Base-by-base conservation (phyloP, 37 sponge, comb jelly and placozoan species). In the Geodia barretti region DNA sequence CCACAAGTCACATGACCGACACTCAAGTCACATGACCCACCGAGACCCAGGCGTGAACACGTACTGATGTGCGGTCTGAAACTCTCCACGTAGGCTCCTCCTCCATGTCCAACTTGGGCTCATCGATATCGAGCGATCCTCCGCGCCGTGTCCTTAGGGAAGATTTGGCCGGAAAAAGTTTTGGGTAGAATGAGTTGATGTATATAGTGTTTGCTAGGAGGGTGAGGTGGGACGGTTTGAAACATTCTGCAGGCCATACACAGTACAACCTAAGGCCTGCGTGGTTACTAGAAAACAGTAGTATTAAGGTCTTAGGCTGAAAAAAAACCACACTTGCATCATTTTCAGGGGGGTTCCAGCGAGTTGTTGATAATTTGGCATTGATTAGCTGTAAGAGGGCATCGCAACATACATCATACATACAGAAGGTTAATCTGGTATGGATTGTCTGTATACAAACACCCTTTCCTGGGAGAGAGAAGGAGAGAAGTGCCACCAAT, bases 31-130 rank as follows among this genome's bases (percentile, higher is more conserved):
- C 60, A 7, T 88, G 60, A 30, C 11, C 4, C 73, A 91, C 96
- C 19, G 88, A 77, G 35, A 84, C 77, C 99, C 99, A 98, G 3
- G 90, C 86, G 81, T 94, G 88, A 26, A 94, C 91, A 98, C 97
- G 42, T 91, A 90, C 99, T 98, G 47, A 98, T 81, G 66, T 92
- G 91, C n/a, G 94, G 94, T 72, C 90, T 90, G 89, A 98, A 98
- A 0, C 88, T 87, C 73, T 92, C 87, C 35, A 98, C 97, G 59
- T 98, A 98, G 21, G 70, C 19, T 98, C 97, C 39, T 96, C 99
- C 24, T 92, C 95, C 9, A 96, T 28, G 31, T 82, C 84, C 71
- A 98, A 82, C 71, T 98, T 98, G 47, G 91, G 83, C 83, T 98
- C 99, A 8, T 77, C n/a, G 88, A 70, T 7, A 98, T 89, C 78